Conservation (phyloP, 92 coral and sea anemone species). For the Paragorgia papillata region DNA sequence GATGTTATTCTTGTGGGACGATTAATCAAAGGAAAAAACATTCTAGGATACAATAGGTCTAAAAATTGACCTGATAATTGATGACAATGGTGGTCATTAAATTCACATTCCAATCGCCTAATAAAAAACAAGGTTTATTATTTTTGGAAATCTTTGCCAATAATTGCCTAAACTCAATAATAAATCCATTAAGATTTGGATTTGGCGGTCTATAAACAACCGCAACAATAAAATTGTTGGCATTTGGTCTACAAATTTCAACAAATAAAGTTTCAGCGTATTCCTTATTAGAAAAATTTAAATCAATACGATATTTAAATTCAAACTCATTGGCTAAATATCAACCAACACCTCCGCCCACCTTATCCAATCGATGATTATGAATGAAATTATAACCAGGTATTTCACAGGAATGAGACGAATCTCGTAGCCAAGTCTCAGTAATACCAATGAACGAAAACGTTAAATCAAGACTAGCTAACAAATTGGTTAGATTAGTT, state of each 20-base stretch:
- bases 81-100: too few relatives aligned
- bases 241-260: constrained; percentile 7
- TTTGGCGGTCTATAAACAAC: constrained; percentile 31
- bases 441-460: too few relatives aligned
- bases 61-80: too few relatives aligned
- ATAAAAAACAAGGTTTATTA: background rate
- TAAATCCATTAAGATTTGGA: constrained; percentile 1
- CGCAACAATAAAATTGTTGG: constrained; percentile 14
- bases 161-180: background rate
- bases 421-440: constrained; percentile 32
- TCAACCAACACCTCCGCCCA: constrained; percentile 19
- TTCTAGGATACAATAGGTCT: too few relatives aligned
- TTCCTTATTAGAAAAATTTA: background rate
- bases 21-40: too few relatives aligned
- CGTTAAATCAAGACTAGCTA: too few relatives aligned
- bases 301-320: constrained; percentile 1
- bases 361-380: constrained; percentile 9
- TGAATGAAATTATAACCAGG: constrained; percentile 7
- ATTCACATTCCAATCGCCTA: background rate
- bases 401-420: background rate
- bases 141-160: constrained; percentile 2
- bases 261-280: background rate
- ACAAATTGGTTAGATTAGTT: too few relatives aligned
- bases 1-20: too few relatives aligned
- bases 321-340: background rate